Evolutionary conservation across 2,113 vertebrate genomes (phyloP), one percentile per base, ranked within the genome.

Genomic region (human (Homo sapiens)): DNA sequence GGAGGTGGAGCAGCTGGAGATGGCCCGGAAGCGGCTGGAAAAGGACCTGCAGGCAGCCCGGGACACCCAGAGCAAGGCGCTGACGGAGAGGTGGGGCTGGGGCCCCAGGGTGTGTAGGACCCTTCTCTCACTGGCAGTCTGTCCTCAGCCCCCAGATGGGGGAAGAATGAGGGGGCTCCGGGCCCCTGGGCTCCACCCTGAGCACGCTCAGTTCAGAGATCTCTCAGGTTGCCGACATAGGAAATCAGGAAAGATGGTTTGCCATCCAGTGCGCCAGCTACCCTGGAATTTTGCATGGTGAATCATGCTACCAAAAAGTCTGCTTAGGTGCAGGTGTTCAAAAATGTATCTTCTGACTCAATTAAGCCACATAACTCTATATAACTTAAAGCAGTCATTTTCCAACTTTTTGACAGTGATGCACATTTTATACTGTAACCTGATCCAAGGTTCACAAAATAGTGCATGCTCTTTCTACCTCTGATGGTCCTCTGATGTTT

Each of bases 1-100:
- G 59, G 99, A 99, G 79, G 99, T 99, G 0, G 99, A 99, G 97
- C 99, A 99, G 96, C 99, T 99, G 93, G 99, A 99, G 98, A 98
- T 96, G 0, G 99, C 99, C 97, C 99, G 99, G 96, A 99, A 99
- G 66, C 99, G 99, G 5, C 98, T 99, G 90, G 99, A 99, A 98
- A 99, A 99, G 97, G 99, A 99, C 96, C 99, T 99, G 96, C 99
- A 99, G 98, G 99, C 98, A 7, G 99, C 99, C n/a, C 98, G 99
- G 85, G 99, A 99, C 98, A 99, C 99, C 96, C 99, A 99, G 98
- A 99, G 99, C 99, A 99, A 99, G 98, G 99, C 99, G 1, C 98
- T 99, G 78, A 99, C 99, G 0, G 99, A 99, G 98, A 99, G 99
- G 99, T 99, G n/a, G 81, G 98, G 13, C 50, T 6, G 93, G 70